Evolutionary conservation across 2,113 vertebrate species (phyloP).

Genomic region (Eidolon helvum): DNA sequence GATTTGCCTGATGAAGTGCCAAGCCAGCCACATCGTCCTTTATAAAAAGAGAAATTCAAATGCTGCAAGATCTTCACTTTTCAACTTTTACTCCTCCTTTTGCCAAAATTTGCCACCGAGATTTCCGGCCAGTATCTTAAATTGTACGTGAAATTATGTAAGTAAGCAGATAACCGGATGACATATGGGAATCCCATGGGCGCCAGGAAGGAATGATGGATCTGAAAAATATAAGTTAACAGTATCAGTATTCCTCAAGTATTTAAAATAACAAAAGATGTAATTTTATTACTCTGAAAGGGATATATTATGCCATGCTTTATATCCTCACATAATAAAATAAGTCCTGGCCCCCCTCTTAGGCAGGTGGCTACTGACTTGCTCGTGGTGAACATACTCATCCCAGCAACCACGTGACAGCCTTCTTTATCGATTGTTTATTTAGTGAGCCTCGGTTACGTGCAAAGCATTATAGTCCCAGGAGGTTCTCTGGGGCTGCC

Average conservation of each 20-base stretch:
- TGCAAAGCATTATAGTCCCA: background rate
- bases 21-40: background rate
- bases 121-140: background rate
- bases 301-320: background rate
- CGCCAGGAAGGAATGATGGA: background rate
- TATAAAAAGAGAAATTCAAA: background rate
- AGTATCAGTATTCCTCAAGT: background rate
- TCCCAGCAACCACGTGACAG: background rate
- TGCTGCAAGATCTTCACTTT: background rate
- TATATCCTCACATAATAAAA: conserved; percentile 31
- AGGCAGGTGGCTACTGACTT: background rate
- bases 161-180: background rate
- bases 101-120: background rate
- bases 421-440: background rate
- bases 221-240: background rate
- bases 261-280: conserved; percentile 12
- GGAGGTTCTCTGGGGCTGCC: background rate
- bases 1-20: background rate
- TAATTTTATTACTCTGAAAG: background rate
- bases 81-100: background rate
- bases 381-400: background rate
- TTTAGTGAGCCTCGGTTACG: background rate
- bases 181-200: background rate
- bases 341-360: background rate
- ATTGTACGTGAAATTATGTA: background rate